phyloP scores from a whole-genome alignment of 2,113 vertebrate genomes.

The Mandrillus leucophaeus region DNA sequence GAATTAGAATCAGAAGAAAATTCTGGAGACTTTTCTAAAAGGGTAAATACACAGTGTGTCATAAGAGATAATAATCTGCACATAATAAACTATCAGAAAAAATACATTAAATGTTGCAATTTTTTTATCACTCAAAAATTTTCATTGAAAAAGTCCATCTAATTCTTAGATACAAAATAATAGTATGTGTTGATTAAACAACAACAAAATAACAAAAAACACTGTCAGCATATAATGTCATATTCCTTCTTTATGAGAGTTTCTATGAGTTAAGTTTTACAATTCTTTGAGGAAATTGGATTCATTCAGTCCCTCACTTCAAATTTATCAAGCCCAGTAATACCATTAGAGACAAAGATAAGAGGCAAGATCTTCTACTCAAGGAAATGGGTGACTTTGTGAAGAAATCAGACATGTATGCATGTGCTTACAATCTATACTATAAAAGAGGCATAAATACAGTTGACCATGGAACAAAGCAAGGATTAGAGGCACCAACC shows the following conservation, averaged over 20 bases:
- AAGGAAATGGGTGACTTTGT: background rate
- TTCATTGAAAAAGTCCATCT: background rate
- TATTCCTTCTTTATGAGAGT: background rate
- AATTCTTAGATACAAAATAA: background rate
- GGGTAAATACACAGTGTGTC: background rate
- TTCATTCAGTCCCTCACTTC: background rate
- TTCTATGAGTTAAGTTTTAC: background rate
- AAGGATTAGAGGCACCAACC: background rate
- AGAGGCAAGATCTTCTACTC: background rate
- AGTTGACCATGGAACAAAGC: background rate
- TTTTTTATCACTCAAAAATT: background rate
- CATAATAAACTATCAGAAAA: background rate
- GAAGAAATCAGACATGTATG: background rate
- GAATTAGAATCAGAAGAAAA: conserved; percentile 19
- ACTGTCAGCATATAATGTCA: background rate
- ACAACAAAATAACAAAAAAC: background rate
- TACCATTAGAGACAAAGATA: background rate
- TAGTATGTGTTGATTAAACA: background rate
- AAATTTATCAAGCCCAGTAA: background rate
- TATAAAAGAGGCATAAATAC: background rate
- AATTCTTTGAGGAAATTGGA: background rate
- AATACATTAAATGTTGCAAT: background rate
- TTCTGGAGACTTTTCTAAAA: background rate
- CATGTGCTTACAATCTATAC: background rate
- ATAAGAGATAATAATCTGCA: background rate